phyloP scores from a whole-genome alignment of 2,113 vertebrate genomes.

The Rhabdomys dilectus region DNA sequence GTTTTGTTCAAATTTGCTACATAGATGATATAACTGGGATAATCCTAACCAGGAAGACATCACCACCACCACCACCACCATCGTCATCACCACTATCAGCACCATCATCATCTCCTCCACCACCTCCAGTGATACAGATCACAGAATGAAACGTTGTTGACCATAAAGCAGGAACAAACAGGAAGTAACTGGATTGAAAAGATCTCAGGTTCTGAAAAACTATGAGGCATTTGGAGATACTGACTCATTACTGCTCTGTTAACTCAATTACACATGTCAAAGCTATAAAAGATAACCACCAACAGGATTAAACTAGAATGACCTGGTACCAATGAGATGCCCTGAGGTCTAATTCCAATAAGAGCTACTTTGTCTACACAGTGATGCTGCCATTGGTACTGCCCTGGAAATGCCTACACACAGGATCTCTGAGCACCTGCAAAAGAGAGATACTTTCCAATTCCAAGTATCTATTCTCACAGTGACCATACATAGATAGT shows the following conservation, averaged over 20 bases:
- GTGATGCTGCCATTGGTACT: background rate
- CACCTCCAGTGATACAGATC: background rate
- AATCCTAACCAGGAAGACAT: background rate
- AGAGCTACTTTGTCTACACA: background rate
- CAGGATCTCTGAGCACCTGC: background rate
- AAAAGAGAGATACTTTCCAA: background rate
- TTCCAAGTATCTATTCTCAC: background rate
- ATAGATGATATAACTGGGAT: background rate
- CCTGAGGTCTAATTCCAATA: background rate
- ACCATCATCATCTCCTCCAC: background rate
- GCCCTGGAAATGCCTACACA: background rate
- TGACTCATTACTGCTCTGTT: background rate
- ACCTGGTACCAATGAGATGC: background rate
- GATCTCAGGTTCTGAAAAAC: background rate
- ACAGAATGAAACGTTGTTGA: background rate
- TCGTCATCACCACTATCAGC: background rate
- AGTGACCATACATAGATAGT: background rate
- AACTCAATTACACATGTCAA: background rate
- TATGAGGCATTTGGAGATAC: background rate
- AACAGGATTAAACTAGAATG: background rate
- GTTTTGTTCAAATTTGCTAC: background rate
- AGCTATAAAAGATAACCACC: background rate
- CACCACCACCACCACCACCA: background rate
- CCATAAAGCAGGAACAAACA: background rate
- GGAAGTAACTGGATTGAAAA: background rate